Conservation (phyloP, 2,113 vertebrate species). For the Dicerorhinus sumatrensis region DNA sequence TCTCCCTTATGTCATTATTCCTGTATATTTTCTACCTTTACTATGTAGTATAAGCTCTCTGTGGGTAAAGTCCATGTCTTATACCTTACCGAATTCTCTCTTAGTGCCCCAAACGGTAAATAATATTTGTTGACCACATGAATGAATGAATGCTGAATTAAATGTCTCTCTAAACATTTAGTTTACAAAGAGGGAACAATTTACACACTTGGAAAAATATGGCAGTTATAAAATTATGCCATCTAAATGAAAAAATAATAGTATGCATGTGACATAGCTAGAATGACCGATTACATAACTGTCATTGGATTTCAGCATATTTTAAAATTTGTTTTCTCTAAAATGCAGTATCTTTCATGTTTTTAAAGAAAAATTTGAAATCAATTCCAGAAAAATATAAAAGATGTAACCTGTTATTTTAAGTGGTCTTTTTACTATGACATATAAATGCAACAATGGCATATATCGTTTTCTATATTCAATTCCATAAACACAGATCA, state of each 20-base stretch:
- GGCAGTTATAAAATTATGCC: not conserved
- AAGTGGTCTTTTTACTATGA: not conserved
- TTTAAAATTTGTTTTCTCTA: constrained; percentile 50
- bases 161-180: not conserved
- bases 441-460: not conserved
- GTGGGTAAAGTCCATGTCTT: not conserved
- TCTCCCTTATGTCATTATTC: not conserved
- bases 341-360: not conserved
- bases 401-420: not conserved
- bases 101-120: not conserved
- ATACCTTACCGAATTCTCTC: not conserved
- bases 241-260: not conserved
- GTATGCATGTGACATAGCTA: not conserved
- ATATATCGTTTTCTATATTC: not conserved
- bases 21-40: not conserved
- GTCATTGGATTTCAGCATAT: not conserved
- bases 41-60: not conserved
- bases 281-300: constrained; percentile 21
- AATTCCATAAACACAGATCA: not conserved
- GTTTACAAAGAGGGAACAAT: not conserved
- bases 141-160: not conserved
- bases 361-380: constrained; percentile 53
- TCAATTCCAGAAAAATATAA: constrained; percentile 38
- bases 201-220: not conserved
- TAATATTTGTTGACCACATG: not conserved